Evolutionary conservation across 2,888 invertebrate species (phyloP).

Genomic region (Polydrusus cervinus): DNA sequence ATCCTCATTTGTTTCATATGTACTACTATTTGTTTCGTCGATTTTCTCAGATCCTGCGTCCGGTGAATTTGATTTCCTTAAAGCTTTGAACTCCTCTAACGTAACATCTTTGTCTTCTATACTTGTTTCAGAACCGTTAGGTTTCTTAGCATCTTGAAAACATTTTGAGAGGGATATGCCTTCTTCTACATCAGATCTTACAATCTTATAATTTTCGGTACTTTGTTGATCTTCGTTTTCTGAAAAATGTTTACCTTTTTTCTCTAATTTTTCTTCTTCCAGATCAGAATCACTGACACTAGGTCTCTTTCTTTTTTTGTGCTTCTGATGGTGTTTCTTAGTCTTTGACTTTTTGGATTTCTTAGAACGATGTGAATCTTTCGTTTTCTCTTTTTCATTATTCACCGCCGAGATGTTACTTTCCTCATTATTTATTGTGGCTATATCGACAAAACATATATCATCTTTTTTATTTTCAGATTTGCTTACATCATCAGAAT

Average conservation of each 20-base stretch:
- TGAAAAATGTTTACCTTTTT: background rate
- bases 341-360: background rate
- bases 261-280: background rate
- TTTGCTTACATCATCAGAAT: too few relatives aligned
- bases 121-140: background rate
- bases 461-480: too few relatives aligned
- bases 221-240: background rate
- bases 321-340: background rate
- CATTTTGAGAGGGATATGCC: constrained; percentile 1
- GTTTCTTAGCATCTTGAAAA: background rate
- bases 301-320: background rate
- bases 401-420: background rate
- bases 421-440: too few relatives aligned
- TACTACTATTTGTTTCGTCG: background rate
- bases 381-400: background rate
- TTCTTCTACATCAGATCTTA: background rate
- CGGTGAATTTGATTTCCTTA: background rate
- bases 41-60: background rate
- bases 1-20: background rate
- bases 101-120: background rate
- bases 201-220: constrained; percentile 6
- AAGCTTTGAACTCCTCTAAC: background rate
- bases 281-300: background rate
- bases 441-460: too few relatives aligned
- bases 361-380: background rate